These are phyloP conservation scores for Malurus alboscapulatus DNA, from an alignment of 2,113 vertebrate species.

Conservation along the genomic window DNA sequence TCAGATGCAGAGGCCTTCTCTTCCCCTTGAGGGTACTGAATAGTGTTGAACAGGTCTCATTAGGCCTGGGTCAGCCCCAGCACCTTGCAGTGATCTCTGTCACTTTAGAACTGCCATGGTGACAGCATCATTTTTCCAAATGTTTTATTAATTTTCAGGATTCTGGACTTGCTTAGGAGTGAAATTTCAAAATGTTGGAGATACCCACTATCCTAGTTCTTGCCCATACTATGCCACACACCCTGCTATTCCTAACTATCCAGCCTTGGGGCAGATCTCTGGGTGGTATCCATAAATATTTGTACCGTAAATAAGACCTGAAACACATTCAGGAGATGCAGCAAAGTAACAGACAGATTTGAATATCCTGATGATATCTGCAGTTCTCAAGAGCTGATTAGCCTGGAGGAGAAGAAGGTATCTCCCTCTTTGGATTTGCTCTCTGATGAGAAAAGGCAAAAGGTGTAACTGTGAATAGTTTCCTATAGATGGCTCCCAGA, in stretches of 20 bases:
- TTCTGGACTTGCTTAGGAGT: not conserved
- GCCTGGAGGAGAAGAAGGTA: not conserved
- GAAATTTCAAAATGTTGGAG: not conserved
- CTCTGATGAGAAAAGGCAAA: not conserved
- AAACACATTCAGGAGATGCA: not conserved
- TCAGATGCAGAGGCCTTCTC: not conserved
- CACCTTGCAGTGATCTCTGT: not conserved
- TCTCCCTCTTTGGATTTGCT: rapidly evolving
- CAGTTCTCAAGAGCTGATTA: not conserved
- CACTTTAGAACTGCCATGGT: not conserved
- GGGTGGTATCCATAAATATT: not conserved
- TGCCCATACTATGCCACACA: not conserved
- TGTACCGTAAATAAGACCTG: not conserved
- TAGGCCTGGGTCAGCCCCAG: not conserved
- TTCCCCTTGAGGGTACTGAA: not conserved
- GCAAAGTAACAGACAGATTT: not conserved
- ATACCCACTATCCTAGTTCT: not conserved
- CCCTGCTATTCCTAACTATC: not conserved
- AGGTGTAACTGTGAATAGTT: not conserved
- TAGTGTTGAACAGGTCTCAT: not conserved
- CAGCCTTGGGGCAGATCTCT: not conserved
- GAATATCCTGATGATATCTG: not conserved
- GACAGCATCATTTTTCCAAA: not conserved
- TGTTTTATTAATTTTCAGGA: not conserved
- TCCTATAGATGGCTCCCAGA: not conserved